Conservation (phyloP, 2,888 invertebrate species). For the Zhuqinia jingwanae region DNA sequence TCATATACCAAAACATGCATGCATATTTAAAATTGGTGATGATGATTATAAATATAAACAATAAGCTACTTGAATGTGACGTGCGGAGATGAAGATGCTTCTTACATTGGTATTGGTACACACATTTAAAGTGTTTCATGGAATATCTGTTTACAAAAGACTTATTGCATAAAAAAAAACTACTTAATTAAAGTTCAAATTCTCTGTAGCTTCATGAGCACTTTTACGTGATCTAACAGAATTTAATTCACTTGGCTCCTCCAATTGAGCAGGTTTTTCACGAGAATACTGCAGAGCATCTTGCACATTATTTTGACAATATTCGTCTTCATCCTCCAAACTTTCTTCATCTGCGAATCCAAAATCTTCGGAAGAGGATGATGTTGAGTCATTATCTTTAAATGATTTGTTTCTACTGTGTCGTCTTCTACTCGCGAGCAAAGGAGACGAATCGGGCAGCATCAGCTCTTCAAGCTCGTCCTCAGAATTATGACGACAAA, state of each 20-base stretch:
- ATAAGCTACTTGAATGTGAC: too few relatives aligned
- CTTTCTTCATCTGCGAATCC: slow-evolving; percentile 61
- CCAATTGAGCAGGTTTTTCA: not conserved
- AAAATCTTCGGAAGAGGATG: slow-evolving; percentile 55
- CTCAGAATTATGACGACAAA: slow-evolving; percentile 35
- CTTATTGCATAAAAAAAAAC: not conserved
- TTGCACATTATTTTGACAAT: not conserved
- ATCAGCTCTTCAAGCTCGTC: slow-evolving; percentile 56
- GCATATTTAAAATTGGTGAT: not conserved
- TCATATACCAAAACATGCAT: not conserved
- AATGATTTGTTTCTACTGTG: slow-evolving; percentile 33
- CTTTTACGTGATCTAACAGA: slow-evolving; percentile 3
- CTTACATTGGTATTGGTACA: not conserved
- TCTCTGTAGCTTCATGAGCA: not conserved
- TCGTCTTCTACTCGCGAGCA: not conserved
- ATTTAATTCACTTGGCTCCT: not conserved
- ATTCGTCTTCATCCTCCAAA: slow-evolving; percentile 58
- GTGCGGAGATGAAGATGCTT: too few relatives aligned
- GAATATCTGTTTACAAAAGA: not conserved
- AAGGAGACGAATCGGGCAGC: slow-evolving; percentile 37
- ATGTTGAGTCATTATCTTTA: slow-evolving; percentile 43
- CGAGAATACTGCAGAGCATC: not conserved
- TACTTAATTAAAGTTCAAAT: not conserved
- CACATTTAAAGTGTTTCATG: not conserved
- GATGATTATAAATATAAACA: not conserved